Conservation (phyloP, 2,888 invertebrate species). For the Zaprionus obscuricornis region DNA sequence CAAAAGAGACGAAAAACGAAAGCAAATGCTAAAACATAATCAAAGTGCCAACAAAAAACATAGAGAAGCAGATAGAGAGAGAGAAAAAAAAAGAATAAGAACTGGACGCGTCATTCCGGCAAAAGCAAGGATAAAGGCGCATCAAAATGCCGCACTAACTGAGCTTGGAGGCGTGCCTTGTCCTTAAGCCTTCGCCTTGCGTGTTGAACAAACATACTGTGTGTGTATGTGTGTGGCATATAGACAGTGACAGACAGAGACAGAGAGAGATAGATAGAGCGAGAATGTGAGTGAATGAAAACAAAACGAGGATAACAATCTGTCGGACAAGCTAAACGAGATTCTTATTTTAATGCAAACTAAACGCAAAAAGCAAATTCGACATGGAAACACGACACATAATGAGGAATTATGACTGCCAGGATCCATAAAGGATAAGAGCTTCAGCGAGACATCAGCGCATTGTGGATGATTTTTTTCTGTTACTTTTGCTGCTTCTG, state of each 20-base stretch:
- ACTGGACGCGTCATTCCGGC: conserved; percentile 7
- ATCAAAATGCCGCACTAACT: too few relatives aligned
- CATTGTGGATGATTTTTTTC: conserved; percentile 61
- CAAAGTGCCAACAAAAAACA: conserved; percentile 29
- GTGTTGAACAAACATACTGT: too few relatives aligned
- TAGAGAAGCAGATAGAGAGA: too few relatives aligned
- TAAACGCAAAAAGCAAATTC: conserved; percentile 4
- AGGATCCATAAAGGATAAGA: conserved; percentile 35
- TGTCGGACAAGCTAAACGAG: conserved; percentile 1
- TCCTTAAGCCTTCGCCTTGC: too few relatives aligned
- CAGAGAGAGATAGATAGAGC: too few relatives aligned
- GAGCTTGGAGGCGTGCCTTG: too few relatives aligned
- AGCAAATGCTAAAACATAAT: conserved; percentile 49
- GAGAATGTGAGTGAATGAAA: too few relatives aligned
- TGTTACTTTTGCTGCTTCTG: too few relatives aligned
- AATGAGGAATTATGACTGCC: conserved; percentile 71
- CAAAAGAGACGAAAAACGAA: conserved; percentile 31
- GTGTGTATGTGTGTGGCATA: background rate
- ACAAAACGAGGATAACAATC: conserved; percentile 35
- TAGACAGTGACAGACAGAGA: conserved; percentile 29
- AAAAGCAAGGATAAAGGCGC: conserved; percentile 16
- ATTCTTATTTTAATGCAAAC: conserved; percentile 29
- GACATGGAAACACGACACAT: conserved; percentile 41
- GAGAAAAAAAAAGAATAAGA: too few relatives aligned
- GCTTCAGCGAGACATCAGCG: conserved; percentile 25